These are phyloP conservation scores for Drosophila melanica DNA, from an alignment of 1,140 invertebrate genomes.

Conservation along the genomic window DNA sequence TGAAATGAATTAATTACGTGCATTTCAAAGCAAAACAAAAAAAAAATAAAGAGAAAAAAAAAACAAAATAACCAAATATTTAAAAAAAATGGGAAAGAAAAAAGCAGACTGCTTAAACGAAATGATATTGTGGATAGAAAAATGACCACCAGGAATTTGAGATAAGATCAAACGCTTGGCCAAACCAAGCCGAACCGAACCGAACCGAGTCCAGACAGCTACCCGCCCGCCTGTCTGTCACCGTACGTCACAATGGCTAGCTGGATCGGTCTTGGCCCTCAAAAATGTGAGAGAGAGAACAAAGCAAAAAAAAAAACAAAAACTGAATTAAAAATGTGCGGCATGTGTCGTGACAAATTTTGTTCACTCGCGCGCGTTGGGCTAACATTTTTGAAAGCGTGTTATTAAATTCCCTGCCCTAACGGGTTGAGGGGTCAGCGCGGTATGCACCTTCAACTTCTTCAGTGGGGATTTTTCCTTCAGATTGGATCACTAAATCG, in stretches of 20 bases:
- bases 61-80: conserved; percentile 35
- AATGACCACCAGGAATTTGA: conserved; percentile 82
- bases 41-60: conserved; percentile 7
- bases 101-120: conserved; percentile 78
- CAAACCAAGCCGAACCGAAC: conserved; percentile 43
- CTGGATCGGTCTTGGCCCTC: conserved; percentile 32
- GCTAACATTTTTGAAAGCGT: conserved; percentile 78
- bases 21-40: conserved; percentile 74
- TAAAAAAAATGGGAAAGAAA: conserved; percentile 27
- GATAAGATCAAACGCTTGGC: conserved; percentile 78
- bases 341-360: conserved; percentile 82
- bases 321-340: conserved; percentile 59
- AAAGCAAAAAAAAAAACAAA: conserved; percentile 35
- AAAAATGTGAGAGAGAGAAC: background rate
- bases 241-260: conserved; percentile 64
- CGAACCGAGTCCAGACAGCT: conserved; percentile 29
- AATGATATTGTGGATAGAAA: conserved; percentile 83
- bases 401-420: conserved; percentile 72
- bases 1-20: conserved; percentile 82
- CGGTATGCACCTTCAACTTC: conserved; percentile 24
- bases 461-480: conserved; percentile 20
- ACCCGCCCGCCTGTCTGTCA: conserved; percentile 74
- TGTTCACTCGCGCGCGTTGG: conserved; percentile 69
- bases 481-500: conserved; percentile 60
- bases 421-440: conserved; percentile 20